Percentiles rank a stretch among this genome's conserved stretches.
phyloP scores from a whole-genome alignment of 1,140 invertebrate genomes.

The Oryctes rhinoceros region DNA sequence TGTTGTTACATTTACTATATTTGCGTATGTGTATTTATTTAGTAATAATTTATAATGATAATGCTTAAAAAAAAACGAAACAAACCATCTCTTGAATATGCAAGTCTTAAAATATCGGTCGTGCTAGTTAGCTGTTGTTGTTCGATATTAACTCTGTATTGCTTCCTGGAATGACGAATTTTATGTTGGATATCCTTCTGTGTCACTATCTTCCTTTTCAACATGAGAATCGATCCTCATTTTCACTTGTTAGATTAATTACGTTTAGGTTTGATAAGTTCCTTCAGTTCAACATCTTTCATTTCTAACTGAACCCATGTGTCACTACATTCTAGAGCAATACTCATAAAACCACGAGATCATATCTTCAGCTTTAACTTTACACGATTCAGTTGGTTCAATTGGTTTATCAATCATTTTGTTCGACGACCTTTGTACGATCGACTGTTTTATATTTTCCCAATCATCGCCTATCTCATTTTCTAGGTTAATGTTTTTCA shows the following conservation, averaged over 20 bases:
- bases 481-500: conserved; percentile 21
- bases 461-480: neutral
- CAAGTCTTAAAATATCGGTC: neutral
- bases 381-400: neutral
- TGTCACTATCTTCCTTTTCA: neutral
- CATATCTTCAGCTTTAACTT: neutral
- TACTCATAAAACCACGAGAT: conserved; percentile 2
- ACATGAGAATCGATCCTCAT: neutral
- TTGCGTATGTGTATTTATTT: too few relatives aligned
- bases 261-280: neutral
- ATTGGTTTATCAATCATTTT: conserved; percentile 22
- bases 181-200: neutral
- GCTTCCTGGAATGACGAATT: neutral
- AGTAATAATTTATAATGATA: too few relatives aligned
- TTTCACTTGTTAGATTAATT: neutral
- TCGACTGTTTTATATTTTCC: conserved; percentile 27
- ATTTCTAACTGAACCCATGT: conserved; percentile 20
- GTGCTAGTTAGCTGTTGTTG: neutral
- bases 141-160: conserved; percentile 20
- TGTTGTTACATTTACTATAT: too few relatives aligned
- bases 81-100: too few relatives aligned
- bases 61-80: too few relatives aligned
- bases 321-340: neutral
- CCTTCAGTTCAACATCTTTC: neutral
- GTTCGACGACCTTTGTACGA: conserved; percentile 12